Evolutionary conservation across 2,797 vertebrate genomes (phyloP).

Genomic region (Glossophaga mutica): DNA sequence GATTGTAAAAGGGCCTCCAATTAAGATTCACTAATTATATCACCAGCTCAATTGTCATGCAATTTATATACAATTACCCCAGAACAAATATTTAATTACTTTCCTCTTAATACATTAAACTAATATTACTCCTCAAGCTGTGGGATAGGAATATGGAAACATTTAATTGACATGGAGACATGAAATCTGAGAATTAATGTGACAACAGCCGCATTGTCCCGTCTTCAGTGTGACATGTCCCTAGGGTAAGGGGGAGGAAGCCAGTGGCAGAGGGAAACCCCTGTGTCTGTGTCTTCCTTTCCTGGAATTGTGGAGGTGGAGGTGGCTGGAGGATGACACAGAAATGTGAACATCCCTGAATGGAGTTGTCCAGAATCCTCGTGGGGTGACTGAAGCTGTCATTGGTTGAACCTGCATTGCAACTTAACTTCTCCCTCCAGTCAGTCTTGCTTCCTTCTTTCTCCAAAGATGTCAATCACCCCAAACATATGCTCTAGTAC

Average conservation of each 20-base stretch:
- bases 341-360: not conserved
- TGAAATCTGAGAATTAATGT: conserved; percentile 70
- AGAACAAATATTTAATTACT: conserved; percentile 82
- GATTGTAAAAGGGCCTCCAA: conserved; percentile 72
- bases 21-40: conserved; percentile 79
- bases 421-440: not conserved
- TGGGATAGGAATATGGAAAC: conserved; percentile 58
- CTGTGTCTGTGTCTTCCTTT: not conserved
- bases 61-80: conserved; percentile 79
- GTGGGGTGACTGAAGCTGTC: accelerated
- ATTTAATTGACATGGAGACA: conserved; percentile 68
- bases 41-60: conserved; percentile 71
- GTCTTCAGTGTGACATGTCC: not conserved
- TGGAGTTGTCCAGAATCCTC: not conserved
- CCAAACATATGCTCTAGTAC: not conserved
- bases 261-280: not conserved
- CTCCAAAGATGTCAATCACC: not conserved
- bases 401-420: too few relatives aligned
- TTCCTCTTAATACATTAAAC: conserved; percentile 74
- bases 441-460: not conserved
- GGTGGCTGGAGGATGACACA: not conserved
- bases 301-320: not conserved
- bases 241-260: not conserved
- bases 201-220: not conserved
- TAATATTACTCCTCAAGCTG: conserved; percentile 70